Evolutionary conservation across 1,140 invertebrate species (phyloP).

Genomic region (Stratiolaelaps scimitus): DNA sequence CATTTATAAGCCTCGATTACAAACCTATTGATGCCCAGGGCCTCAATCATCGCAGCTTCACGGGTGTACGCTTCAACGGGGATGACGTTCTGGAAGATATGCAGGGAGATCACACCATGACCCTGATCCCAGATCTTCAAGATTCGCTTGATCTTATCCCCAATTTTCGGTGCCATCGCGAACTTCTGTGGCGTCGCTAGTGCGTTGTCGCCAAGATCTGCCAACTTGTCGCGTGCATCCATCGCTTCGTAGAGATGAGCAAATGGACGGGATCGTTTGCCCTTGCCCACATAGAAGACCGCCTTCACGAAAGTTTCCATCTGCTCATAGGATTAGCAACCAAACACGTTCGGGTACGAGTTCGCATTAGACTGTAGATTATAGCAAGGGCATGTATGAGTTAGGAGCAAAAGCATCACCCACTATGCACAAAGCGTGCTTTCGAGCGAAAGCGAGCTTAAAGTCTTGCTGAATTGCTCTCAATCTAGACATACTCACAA

Average conservation of each 20-base stretch:
- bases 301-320: constrained; percentile 63
- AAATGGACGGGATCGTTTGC: constrained; percentile 69
- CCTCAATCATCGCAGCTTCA: constrained; percentile 84
- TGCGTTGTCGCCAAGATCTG: background rate
- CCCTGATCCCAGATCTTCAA: constrained; percentile 70
- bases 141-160: constrained; percentile 61
- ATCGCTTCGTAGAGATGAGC: constrained; percentile 77
- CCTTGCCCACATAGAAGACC: constrained; percentile 55
- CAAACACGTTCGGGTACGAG: background rate
- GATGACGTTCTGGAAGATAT: constrained; percentile 79
- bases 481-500: no score
- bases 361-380: no score
- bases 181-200: constrained; percentile 2
- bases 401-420: no score
- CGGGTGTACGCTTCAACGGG: constrained; percentile 80
- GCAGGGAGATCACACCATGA: constrained; percentile 72
- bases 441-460: no score
- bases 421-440: no score
- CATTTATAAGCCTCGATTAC: background rate
- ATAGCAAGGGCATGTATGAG: no score
- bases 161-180: constrained; percentile 27
- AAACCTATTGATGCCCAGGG: constrained; percentile 48
- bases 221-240: constrained; percentile 40
- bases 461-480: no score
- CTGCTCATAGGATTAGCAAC: constrained; percentile 49